Conservation (phyloP, 2,888 invertebrate genomes). For the Diachrysia chrysitis region DNA sequence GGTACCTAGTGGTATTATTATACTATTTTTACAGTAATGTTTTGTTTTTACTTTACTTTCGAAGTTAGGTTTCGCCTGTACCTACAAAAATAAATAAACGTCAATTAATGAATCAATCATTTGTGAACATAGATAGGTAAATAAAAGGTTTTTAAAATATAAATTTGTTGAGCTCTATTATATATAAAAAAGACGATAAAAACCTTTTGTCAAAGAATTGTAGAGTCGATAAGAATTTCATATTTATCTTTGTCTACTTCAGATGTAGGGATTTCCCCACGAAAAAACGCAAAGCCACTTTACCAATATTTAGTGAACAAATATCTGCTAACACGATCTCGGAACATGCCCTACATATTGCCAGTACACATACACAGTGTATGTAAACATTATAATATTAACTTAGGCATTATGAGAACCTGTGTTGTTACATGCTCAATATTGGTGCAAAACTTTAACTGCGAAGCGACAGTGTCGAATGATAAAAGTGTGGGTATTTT, state of each 20-base stretch:
- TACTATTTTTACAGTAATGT: no score
- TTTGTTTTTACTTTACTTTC: no score
- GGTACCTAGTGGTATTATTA: no score
- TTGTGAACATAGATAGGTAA: no score
- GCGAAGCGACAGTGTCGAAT: not conserved
- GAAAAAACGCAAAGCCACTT: not conserved
- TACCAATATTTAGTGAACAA: not conserved
- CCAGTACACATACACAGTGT: slow-evolving; percentile 15
- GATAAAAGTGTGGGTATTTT: not conserved
- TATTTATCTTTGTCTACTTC: not conserved
- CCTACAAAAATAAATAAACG: no score
- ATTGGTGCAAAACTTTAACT: not conserved
- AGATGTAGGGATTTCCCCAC: not conserved
- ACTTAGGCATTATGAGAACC: slow-evolving; percentile 33
- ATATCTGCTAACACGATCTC: not conserved
- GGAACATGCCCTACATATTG: slow-evolving; percentile 19
- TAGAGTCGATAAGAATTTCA: slow-evolving; percentile 14
- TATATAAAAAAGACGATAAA: no score
- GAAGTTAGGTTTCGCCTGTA: no score
- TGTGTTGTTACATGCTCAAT: slow-evolving; percentile 24
- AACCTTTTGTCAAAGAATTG: not conserved
- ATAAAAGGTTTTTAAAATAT: no score
- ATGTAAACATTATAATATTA: slow-evolving; percentile 45
- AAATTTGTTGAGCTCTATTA: no score
- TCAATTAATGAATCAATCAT: no score